These are phyloP conservation scores for Notiomystis cincta DNA, from an alignment of 2,113 vertebrate genomes.

Conservation along the genomic window DNA sequence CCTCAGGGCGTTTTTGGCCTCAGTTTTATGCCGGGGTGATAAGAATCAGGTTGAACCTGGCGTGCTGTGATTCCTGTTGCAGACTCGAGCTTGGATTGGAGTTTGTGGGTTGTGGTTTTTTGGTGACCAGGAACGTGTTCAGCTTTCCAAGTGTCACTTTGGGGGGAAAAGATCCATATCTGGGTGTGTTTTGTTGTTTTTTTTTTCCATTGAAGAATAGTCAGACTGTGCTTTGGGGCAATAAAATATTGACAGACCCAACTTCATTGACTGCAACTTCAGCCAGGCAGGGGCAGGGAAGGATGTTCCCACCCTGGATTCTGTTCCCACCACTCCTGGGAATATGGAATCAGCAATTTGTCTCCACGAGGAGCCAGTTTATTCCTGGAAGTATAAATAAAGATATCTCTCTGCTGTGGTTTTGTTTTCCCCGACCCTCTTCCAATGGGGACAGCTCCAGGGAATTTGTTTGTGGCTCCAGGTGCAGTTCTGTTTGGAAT, in stretches of 20 bases:
- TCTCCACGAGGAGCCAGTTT: background rate
- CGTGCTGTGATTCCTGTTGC: background rate
- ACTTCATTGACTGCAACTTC: background rate
- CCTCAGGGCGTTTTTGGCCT: background rate
- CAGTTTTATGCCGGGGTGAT: rapidly evolving
- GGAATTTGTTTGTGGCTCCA: background rate
- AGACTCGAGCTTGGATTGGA: background rate
- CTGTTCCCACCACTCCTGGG: background rate
- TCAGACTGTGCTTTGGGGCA: background rate
- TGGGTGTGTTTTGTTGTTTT: no score
- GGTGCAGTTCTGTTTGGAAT: background rate
- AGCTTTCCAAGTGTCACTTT: background rate
- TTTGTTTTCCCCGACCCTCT: background rate
- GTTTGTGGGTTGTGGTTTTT: background rate
- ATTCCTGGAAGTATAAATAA: background rate
- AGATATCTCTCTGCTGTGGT: background rate
- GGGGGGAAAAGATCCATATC: background rate
- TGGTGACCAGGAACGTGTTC: background rate
- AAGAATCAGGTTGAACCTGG: background rate
- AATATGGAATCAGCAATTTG: background rate
- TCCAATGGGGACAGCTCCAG: background rate
- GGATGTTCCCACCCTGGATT: background rate
- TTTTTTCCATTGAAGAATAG: background rate
- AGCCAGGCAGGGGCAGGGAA: background rate
- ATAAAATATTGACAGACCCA: background rate